Conservation (phyloP, 1,140 invertebrate genomes). For the Notospermus geniculatus region DNA sequence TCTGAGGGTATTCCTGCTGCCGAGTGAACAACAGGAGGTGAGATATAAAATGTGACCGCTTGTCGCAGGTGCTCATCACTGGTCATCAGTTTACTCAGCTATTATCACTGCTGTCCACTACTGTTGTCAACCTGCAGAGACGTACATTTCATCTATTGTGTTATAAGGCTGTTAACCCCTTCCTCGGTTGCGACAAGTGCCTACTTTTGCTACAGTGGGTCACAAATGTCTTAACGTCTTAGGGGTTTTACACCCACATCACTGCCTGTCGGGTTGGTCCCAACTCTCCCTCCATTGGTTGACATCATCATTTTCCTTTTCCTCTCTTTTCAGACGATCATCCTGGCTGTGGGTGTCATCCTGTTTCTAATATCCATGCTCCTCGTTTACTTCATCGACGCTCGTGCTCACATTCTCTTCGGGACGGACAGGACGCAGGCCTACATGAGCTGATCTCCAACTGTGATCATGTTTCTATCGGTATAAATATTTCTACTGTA, state of each 20-base stretch:
- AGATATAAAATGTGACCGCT: not conserved
- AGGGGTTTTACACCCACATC: too few species aligned
- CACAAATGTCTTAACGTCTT: constrained; percentile 4
- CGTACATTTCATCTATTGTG: too few species aligned
- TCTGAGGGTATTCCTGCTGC: constrained; percentile 78
- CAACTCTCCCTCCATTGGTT: not conserved
- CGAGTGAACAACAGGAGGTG: constrained; percentile 56
- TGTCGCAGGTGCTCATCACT: not conserved
- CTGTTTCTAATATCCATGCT: constrained; percentile 30
- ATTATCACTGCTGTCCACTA: not conserved
- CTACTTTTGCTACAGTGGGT: not conserved
- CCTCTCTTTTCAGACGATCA: constrained; percentile 34
- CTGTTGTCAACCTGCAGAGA: too few species aligned
- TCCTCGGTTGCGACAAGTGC: not conserved
- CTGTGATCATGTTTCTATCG: too few species aligned
- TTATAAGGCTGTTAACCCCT: too few species aligned
- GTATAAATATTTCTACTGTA: too few species aligned
- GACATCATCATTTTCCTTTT: constrained; percentile 1
- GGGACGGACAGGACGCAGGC: not conserved
- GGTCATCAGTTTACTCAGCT: too few species aligned
- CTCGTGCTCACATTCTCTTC: constrained; percentile 35
- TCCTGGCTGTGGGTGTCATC: constrained; percentile 32
- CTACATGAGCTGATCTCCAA: too few species aligned
- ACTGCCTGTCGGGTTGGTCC: not conserved
- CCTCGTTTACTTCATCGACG: constrained; percentile 32